Base-by-base conservation (phyloP, 1,140 invertebrate species). In the Cydia strobilella region DNA sequence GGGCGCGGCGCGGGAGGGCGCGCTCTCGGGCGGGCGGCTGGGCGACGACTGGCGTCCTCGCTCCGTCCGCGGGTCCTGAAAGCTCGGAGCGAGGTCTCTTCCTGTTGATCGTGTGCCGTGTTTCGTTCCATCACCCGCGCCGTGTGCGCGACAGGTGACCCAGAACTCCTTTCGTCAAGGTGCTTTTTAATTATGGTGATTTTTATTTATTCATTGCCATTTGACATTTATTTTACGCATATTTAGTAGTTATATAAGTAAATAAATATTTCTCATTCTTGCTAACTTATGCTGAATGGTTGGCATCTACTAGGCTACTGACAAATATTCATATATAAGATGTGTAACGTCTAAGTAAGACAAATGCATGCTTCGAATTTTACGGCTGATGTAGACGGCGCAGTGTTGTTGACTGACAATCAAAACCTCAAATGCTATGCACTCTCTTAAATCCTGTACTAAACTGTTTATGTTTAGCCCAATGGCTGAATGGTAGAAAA, bases 31-130 rank as follows among this genome's bases (percentile, higher is more conserved):
- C 13, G 86, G 90, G 90, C 90, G 90, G 88, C 79, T 90, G 89
- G 90, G 89, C 89, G 90, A 87, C 83, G 86, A 92, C 90, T 92
- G 88, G 75, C 84, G 84, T 83, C 86, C 87, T 85, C 86, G 78
- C 76, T 59, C 23, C 35, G 23, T 27, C n/a, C 20, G 20, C 62
- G 20, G 72, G 23, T 84, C 82, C 83, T 84, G 79, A 76, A 80
- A 85, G 86, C 88, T 88, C 88, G 85, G 85, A 89, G 88, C 90
- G 86, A 89, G 86, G 82, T 35, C 82, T 79, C 82, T 90, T 90
- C 89, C 90, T 90, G 89, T 92, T 90, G 90, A 90, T 89, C 84
- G 82, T 89, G n/a, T n/a, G 31, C 63, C 7, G 65, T 59, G 54
- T 59, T 35, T 18, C 65, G 15, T 69, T 59, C 12, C 65, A 69